Base-by-base conservation (phyloP, 2,888 invertebrate species). In the Rhodophaea formosa region DNA sequence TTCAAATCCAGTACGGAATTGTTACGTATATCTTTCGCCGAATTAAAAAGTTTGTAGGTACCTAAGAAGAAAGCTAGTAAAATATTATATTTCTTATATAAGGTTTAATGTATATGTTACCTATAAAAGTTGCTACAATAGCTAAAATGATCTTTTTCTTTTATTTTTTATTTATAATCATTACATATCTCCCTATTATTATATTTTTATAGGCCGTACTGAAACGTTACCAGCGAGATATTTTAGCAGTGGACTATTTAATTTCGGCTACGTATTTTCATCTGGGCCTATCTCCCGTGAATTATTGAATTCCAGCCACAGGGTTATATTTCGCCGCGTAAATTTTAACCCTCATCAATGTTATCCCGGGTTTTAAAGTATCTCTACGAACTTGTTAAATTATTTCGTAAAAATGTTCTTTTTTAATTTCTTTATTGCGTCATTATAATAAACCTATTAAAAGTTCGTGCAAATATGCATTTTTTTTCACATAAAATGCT, bases 271-370 rank as follows among this genome's bases (percentile, higher is more conserved):
- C 61, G 62, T 63, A 65, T 63, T 58, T 59, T 60, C 49, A 57
- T 57, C 58, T 47, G 54, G 59, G 45, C 59, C 62, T 64, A 29
- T 39, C 49, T 49, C 42, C 17, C 59, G 64, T 71, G 66, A 69
- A 71, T 69, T 64, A 72, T 70, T 69, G 65, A 71, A 67, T 57
- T 52, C 55, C 57, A 54, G 45, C 23, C 53, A 35, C 63, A 56
- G 59, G 59, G 60, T 59, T 59, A 65, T 69, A 71, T 69, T 70
- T 66, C 57, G 47, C 62, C 59, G 60, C 67, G 57, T 63, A 58
- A 59, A 61, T 61, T 60, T 54, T 53, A 42, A 63, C 62, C 61
- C 61, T 60, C 51, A 59, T 60, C 62, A 64, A 56, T 55, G 60
- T 57, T 47, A 54, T 15, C 56, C 46, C 54, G 32, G 23, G 49